Evolutionary conservation across 2,888 invertebrate species (phyloP).

Genomic region (Magallana nippona): DNA sequence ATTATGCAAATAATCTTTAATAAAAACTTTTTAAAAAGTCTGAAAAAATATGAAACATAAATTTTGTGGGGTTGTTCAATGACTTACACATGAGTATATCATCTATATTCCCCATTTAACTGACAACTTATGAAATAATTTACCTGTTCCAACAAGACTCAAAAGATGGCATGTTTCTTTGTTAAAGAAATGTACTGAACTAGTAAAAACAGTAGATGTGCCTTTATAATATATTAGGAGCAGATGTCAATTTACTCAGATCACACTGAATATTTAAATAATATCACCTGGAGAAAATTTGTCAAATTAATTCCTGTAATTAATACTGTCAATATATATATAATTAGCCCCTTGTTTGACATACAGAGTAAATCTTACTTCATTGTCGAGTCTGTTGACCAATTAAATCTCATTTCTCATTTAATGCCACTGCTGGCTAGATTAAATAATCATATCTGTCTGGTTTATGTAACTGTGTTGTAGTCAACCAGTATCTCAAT

Average conservation of each 20-base stretch:
- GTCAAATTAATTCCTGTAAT: background rate
- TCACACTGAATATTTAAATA: background rate
- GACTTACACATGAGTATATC: too few relatives aligned
- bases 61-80: too few relatives aligned
- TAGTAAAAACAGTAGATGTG: background rate
- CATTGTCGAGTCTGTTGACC: background rate
- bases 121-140: too few relatives aligned
- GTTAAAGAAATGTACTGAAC: background rate
- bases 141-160: conserved; percentile 5
- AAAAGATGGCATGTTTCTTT: conserved; percentile 1
- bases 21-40: too few relatives aligned
- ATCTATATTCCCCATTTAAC: too few relatives aligned
- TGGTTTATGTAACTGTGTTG: too few relatives aligned
- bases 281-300: background rate
- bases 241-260: background rate
- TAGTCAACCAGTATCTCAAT: too few relatives aligned
- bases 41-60: too few relatives aligned
- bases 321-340: background rate
- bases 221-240: background rate
- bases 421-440: background rate
- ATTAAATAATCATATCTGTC: background rate
- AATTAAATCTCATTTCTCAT: background rate
- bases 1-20: too few relatives aligned
- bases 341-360: background rate
- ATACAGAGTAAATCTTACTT: background rate